A percentile compares a stretch with the other conserved stretches of the same genome.
phyloP scores from a whole-genome alignment of 2,888 invertebrate species.

The Archips crataeganus region DNA sequence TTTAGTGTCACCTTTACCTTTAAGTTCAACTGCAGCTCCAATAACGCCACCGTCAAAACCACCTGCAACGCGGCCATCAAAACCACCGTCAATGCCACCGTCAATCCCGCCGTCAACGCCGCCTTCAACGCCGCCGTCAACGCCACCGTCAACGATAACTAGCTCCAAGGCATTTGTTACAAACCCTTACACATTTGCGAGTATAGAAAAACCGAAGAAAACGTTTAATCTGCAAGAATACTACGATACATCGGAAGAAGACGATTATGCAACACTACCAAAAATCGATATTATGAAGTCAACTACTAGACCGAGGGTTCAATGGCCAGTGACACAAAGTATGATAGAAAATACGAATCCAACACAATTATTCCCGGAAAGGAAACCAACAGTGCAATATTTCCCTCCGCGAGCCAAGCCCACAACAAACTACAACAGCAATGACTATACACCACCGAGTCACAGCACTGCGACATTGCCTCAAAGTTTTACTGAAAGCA shows the following conservation, averaged over 20 bases:
- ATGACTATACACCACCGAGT: conserved; percentile 53
- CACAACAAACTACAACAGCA: conserved; percentile 55
- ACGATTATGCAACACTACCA: conserved; percentile 68
- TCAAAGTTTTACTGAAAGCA: conserved; percentile 5
- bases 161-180: not conserved
- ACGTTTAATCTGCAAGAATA: conserved; percentile 63
- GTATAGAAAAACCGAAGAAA: conserved; percentile 58
- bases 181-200: conserved; percentile 22
- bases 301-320: conserved; percentile 47
- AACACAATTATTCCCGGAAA: conserved; percentile 55
- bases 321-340: conserved; percentile 41
- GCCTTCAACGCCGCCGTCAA: not conserved
- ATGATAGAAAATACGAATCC: conserved; percentile 46
- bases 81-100: not conserved
- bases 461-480: not conserved
- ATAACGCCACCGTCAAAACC: conserved; percentile 9
- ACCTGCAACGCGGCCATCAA: too few species aligned
- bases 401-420: conserved; percentile 68
- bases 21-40: conserved; percentile 15
- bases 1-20: not conserved
- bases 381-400: conserved; percentile 73
- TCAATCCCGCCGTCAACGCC: conserved; percentile 4
- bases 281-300: conserved; percentile 73
- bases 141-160: conserved; percentile 16
- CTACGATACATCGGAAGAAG: conserved; percentile 72